Evolutionary conservation across 2,797 vertebrate genomes (phyloP).

Genomic region (Catostomus latipinnis): DNA sequence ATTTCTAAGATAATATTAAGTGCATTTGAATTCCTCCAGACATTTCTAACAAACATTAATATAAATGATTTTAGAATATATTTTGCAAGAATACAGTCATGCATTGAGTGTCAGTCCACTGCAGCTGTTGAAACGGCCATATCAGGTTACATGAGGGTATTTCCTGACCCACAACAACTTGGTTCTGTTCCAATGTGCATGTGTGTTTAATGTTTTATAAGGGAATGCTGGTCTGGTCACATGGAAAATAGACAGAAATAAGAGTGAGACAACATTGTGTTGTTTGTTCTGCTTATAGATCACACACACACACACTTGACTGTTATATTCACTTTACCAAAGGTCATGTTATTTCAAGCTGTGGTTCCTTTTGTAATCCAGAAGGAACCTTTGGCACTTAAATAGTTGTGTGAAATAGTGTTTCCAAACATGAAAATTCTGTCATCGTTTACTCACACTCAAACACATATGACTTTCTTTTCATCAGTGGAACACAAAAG

Average conservation of each 20-base stretch:
- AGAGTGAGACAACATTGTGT: neutral
- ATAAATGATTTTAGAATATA: neutral
- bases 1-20: neutral
- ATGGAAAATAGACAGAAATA: neutral
- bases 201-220: constrained; percentile 23
- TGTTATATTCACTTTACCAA: constrained; percentile 41
- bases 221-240: neutral
- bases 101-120: neutral
- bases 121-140: neutral
- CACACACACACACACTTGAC: neutral
- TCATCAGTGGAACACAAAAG: too few relatives aligned
- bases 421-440: too few relatives aligned
- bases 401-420: neutral
- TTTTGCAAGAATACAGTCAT: neutral
- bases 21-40: neutral
- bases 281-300: neutral
- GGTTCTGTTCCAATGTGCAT: neutral
- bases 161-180: constrained; percentile 24
- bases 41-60: neutral
- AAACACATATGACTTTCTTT: too few relatives aligned
- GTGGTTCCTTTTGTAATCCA: constrained; percentile 45
- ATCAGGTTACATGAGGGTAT: constrained; percentile 31
- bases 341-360: constrained; percentile 69
- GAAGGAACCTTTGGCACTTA: constrained; percentile 51
- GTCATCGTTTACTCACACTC: too few relatives aligned